Base-by-base conservation (phyloP, 2,888 invertebrate genomes). In the Drosophila lutescens region DNA sequence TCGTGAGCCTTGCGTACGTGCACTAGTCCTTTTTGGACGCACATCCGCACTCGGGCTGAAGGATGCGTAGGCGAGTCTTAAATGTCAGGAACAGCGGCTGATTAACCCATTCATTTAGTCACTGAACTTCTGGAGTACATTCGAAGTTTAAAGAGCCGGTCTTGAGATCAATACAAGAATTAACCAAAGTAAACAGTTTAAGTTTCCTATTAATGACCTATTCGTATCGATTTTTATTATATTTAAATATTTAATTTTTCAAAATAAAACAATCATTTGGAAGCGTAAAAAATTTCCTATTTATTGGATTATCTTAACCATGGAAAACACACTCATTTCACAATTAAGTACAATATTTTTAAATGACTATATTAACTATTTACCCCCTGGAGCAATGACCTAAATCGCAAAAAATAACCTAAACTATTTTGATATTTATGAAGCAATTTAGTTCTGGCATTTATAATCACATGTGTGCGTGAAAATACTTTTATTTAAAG, bases 1-100 rank as follows among this genome's bases (percentile, higher is more conserved):
- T 83, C 76, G 88, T 79, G 80, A 69, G 82, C 77, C 79, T 81
- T 46, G 68, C 61, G 73, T 87, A 82, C 82, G 87, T 82, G 82
- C 72, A 34, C 62, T 63, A 65, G 54, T 65, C 74, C 63, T 62
- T 65, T 43, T 54, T 49, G 46, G 32, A 51, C 44, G 53, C 38
- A 46, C 47, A 46, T 32, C 17, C 6, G 9, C 2, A 15, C 6
- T 0, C 3, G 40, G 47, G 47, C 43, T 17, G 47, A 53, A 40
- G 47, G 40, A 9, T 43, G 41, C 50, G 49, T 55, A 9, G 71
- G 51, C 44, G 20, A 36, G 56, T 20, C 56, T 73, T 43, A 23
- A 49, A 57, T 68, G 62, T 30, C 49, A 61, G 36, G 53, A 41
- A 38, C 54, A 54, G 20, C 26, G 2, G 15, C 50, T 63, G 34